Evolutionary conservation across 92 coral and sea anemone species (phyloP).

Genomic region (Hydrozoanthus gracilis): DNA sequence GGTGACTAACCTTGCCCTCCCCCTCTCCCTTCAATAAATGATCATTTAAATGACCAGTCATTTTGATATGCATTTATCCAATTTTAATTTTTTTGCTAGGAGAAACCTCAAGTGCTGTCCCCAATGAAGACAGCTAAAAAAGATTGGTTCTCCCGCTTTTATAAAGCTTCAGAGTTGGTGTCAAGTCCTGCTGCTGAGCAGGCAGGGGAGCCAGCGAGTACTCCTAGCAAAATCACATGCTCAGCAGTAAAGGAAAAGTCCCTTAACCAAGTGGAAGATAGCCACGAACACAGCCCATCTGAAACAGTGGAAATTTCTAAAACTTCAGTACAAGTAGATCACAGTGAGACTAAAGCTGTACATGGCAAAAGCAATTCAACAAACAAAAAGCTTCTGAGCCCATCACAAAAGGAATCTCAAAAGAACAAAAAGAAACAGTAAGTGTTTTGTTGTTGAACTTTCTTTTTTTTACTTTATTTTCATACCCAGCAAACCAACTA

Average conservation of each 20-base stretch:
- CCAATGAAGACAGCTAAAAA: background rate
- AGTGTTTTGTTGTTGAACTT: background rate
- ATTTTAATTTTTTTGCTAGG: background rate
- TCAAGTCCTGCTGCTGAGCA: background rate
- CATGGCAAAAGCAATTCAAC: background rate
- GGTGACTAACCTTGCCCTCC: no score
- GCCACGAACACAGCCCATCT: background rate
- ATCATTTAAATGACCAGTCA: background rate
- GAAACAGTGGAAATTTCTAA: background rate
- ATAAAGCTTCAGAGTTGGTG: background rate
- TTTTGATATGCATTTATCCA: background rate
- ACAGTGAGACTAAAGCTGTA: background rate
- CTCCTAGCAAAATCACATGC: background rate
- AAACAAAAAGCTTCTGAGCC: constrained; percentile 7
- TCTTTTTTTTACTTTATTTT: no score
- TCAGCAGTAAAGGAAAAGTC: background rate
- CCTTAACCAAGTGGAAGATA: background rate
- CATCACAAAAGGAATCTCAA: constrained; percentile 26
- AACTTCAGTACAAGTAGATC: background rate
- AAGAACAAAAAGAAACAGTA: constrained; percentile 41
- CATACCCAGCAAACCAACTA: no score
- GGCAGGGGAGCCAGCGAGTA: background rate
- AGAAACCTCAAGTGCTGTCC: background rate
- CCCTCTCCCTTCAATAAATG: no score
- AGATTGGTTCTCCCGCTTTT: constrained; percentile 25